These are phyloP conservation scores for Ips nitidus DNA, from an alignment of 1,140 invertebrate species.

Conservation along the genomic window DNA sequence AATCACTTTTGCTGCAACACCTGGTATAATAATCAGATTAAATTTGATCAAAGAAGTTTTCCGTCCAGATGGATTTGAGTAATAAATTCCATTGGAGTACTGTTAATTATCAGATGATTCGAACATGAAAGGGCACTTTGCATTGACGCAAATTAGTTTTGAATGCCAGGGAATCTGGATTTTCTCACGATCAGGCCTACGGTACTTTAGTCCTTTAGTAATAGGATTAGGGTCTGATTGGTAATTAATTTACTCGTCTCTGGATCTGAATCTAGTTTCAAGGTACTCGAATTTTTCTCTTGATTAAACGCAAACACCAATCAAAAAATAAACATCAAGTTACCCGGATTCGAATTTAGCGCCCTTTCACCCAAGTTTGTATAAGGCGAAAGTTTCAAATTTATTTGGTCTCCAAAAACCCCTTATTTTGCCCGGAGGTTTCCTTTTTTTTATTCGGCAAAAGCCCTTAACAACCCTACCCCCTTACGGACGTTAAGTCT, in stretches of 20 bases:
- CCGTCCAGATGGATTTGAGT: neutral
- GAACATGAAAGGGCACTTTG: constrained; percentile 22
- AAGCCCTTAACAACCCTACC: constrained; percentile 1
- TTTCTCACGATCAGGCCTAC: constrained; percentile 16
- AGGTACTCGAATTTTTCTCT: neutral
- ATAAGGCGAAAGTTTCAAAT: constrained; percentile 23
- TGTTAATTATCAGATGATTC: constrained; percentile 15
- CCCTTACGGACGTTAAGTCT: neutral
- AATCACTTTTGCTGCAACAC: too few species aligned
- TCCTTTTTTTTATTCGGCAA: constrained; percentile 22
- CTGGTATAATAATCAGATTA: neutral
- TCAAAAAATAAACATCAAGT: neutral
- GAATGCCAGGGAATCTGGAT: constrained; percentile 13
- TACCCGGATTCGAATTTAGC: neutral
- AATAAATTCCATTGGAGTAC: constrained; percentile 11
- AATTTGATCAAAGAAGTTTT: constrained; percentile 7
- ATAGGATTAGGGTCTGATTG: constrained; percentile 19
- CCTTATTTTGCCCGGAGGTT: constrained; percentile 15
- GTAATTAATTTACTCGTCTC: constrained; percentile 11
- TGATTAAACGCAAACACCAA: constrained; percentile 2
- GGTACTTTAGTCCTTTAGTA: constrained; percentile 17
- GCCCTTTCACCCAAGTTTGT: neutral
- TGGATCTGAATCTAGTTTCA: neutral
- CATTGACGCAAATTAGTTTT: constrained; percentile 21
- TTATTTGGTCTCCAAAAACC: constrained; percentile 22